phyloP scores from a whole-genome alignment of 1,140 invertebrate genomes.

The Drosophila albomicans region DNA sequence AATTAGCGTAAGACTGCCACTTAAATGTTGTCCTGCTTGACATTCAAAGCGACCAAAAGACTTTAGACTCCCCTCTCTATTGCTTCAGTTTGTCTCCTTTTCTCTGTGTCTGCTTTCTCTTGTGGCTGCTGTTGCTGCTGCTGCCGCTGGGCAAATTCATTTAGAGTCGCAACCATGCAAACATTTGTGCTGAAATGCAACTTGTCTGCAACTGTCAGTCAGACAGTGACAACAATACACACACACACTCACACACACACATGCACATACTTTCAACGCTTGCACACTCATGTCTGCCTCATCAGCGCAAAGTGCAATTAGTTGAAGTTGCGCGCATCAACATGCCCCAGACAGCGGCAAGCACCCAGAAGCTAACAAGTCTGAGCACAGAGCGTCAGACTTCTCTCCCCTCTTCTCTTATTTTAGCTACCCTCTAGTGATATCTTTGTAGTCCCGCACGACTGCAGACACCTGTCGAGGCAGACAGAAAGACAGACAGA shows the following conservation, averaged over 20 bases:
- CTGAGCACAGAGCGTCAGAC: conserved; percentile 25
- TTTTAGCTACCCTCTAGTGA: not conserved
- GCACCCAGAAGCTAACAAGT: conserved; percentile 76
- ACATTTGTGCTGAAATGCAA: conserved; percentile 82
- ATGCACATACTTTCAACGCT: not conserved
- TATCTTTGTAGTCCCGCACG: conserved; percentile 36
- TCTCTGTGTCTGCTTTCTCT: conserved; percentile 18
- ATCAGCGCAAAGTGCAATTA: conserved; percentile 83
- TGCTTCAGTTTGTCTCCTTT: conserved; percentile 1
- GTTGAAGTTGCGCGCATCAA: conserved; percentile 78
- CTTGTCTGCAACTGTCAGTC: conserved; percentile 82
- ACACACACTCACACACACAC: conserved; percentile 14
- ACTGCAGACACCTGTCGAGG: conserved; percentile 62
- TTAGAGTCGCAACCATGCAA: conserved; percentile 77
- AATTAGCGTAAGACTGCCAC: conserved; percentile 74
- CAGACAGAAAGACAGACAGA: conserved; percentile 2
- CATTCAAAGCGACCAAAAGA: conserved; percentile 74
- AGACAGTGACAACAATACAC: conserved; percentile 54
- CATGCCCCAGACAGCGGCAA: conserved; percentile 61
- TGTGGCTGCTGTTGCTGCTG: conserved; percentile 11
- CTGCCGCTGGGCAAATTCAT: conserved; percentile 69
- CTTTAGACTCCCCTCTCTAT: conserved; percentile 8
- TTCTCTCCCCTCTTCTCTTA: not conserved
- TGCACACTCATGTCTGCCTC: conserved; percentile 70
- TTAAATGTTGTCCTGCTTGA: conserved; percentile 70